Conservation (phyloP, 2,888 invertebrate species). For the Ryuthela nishihirai region DNA sequence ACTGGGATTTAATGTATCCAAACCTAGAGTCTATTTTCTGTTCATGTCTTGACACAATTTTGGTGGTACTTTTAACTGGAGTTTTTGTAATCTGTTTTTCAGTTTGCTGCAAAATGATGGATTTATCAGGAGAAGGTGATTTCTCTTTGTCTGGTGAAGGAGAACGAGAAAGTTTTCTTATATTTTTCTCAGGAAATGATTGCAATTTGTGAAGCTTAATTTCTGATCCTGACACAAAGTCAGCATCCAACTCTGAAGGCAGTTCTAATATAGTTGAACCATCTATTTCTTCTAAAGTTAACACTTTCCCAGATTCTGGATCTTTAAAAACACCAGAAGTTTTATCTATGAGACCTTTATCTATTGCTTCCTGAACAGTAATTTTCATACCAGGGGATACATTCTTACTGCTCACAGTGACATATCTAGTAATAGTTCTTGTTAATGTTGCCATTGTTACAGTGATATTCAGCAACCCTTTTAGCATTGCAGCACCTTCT, state of each 20-base stretch:
- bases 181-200: too few species aligned
- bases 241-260: neutral
- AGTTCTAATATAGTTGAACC: constrained; percentile 49
- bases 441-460: constrained; percentile 83
- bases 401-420: constrained; percentile 57
- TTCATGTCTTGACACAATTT: too few species aligned
- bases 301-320: constrained; percentile 48
- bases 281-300: constrained; percentile 49
- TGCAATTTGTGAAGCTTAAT: too few species aligned
- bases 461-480: constrained; percentile 79
- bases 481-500: constrained; percentile 61
- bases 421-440: constrained; percentile 74
- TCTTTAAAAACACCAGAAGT: constrained; percentile 51
- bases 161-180: too few species aligned
- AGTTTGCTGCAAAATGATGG: too few species aligned
- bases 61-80: too few species aligned
- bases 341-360: constrained; percentile 51
- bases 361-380: constrained; percentile 50
- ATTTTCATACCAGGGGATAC: constrained; percentile 56
- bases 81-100: too few species aligned
- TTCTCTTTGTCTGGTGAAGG: too few species aligned
- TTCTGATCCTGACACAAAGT: too few species aligned
- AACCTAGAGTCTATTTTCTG: too few species aligned
- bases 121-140: too few species aligned
- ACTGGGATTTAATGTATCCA: too few species aligned